Base-by-base conservation (phyloP, 2,888 invertebrate genomes). In the Netelia inedita region DNA sequence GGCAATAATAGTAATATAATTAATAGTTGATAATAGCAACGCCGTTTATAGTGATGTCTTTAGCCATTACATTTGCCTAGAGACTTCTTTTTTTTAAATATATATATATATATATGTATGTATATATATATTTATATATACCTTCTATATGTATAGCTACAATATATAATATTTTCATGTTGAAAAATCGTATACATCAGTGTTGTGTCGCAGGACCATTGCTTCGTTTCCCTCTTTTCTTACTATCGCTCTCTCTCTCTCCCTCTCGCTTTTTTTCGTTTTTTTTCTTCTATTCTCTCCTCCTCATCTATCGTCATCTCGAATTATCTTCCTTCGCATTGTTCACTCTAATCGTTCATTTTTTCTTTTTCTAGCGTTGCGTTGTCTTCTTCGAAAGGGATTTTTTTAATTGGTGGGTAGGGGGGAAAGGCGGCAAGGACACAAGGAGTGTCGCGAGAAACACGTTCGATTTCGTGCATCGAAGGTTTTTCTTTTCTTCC, bases 181-280 rank as follows among this genome's bases (percentile, higher is more conserved):
- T 94, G 94, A 94, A 94, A 94, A 94, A 94, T 94, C 94, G 94
- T 94, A 94, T 94, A 94, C 94, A 94, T 94, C 94, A 94, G 93
- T 94, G 94, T 94, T 92, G 93, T 92, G 93, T 94, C 92, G 92
- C 93, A 92, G 91, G 93, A 92, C 92, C 92, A 92, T 92, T 92
- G 92, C 92, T 93, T 93, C 90, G 88, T 88, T 89, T 89, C 89
- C 87, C 86, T 89, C 87, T 84, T 75, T 76, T 87, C 71, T 81
- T 66, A 79, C 71, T 87, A 84, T 86, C 79, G 87, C 84, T 78
- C 57, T 69, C 41, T 66, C 71, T 79, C 68, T 65, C 5, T 53
- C 43, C 82, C 79, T 73, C 66, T 66, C 74, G 11, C 35, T 41
- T 8, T 43, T 72, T 76, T 63, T 59, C 19, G 10, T 61, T 50